phyloP scores from a whole-genome alignment of 1,140 invertebrate genomes.

The Lutraria rhynchaena region DNA sequence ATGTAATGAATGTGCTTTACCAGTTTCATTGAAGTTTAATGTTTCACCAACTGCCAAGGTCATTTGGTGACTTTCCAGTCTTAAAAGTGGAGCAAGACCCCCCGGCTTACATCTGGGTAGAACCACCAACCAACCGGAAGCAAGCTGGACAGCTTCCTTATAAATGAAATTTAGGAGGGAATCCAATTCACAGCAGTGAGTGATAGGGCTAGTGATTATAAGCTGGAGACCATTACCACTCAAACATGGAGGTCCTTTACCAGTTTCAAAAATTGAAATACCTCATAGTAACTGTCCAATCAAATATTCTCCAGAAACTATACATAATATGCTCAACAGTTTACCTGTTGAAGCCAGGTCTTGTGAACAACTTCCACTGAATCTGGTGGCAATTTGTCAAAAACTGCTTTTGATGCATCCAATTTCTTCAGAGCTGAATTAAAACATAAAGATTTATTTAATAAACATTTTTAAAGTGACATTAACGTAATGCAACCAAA shows the following conservation, averaged over 20 bases:
- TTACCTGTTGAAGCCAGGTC: slow-evolving; percentile 84
- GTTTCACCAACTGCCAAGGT: background rate
- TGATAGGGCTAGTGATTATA: no score
- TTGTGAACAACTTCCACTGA: slow-evolving; percentile 85
- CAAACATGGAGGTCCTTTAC: no score
- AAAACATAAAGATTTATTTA: no score
- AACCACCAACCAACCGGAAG: background rate
- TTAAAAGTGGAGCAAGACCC: background rate
- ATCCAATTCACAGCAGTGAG: background rate
- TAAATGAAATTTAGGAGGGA: background rate
- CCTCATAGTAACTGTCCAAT: no score
- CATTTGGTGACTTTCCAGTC: background rate
- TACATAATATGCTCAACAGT: no score
- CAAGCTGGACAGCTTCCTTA: background rate
- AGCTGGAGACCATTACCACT: no score
- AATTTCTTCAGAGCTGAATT: slow-evolving; percentile 80
- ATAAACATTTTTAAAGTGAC: no score
- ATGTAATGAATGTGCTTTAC: background rate
- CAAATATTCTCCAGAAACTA: no score
- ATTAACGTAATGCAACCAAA: no score
- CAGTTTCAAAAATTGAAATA: no score
- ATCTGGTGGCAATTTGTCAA: slow-evolving; percentile 86
- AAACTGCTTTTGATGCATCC: slow-evolving; percentile 87
- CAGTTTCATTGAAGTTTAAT: background rate
- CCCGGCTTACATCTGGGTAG: background rate